A percentile compares a stretch with the other conserved stretches of the same genome.
These are phyloP conservation scores for Taenioides sp. DNA, from an alignment of 2,797 vertebrate genomes.

Conservation along the genomic window DNA sequence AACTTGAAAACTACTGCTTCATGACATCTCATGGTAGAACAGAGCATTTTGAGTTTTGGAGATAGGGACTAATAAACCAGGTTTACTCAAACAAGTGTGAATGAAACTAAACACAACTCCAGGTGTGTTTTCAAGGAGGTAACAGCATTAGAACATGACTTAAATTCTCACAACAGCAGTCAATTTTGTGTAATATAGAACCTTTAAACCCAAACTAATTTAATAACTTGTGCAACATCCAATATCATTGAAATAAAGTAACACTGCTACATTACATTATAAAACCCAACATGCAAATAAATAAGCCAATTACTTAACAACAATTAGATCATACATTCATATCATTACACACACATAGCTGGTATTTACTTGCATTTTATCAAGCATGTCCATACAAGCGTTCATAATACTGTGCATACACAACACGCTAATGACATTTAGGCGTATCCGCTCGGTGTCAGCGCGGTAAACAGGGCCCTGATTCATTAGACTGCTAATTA, in stretches of 20 bases:
- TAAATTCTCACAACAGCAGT: too few species aligned
- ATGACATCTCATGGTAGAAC: too few species aligned
- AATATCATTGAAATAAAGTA: neutral
- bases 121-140: too few species aligned
- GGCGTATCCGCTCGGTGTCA: slow-evolving; percentile 35
- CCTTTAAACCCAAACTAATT: neutral
- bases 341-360: slow-evolving; percentile 34
- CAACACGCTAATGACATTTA: slow-evolving; percentile 58
- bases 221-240: neutral
- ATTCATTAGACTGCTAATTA: slow-evolving; percentile 65
- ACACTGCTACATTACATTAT: neutral
- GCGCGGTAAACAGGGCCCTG: slow-evolving; percentile 42
- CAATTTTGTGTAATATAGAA: too few species aligned
- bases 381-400: slow-evolving; percentile 37
- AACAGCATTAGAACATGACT: too few species aligned
- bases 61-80: too few species aligned
- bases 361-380: slow-evolving; percentile 35
- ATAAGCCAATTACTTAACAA: neutral
- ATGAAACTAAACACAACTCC: too few species aligned
- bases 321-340: neutral
- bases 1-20: too few species aligned
- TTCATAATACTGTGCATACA: slow-evolving; percentile 45
- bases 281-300: slow-evolving; percentile 4
- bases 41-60: too few species aligned
- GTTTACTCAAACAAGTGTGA: too few species aligned